A percentile compares a stretch with the other conserved stretches of the same genome.
Evolutionary conservation across 2,113 vertebrate species (phyloP).

Genomic region (Rafetus swinhoei): DNA sequence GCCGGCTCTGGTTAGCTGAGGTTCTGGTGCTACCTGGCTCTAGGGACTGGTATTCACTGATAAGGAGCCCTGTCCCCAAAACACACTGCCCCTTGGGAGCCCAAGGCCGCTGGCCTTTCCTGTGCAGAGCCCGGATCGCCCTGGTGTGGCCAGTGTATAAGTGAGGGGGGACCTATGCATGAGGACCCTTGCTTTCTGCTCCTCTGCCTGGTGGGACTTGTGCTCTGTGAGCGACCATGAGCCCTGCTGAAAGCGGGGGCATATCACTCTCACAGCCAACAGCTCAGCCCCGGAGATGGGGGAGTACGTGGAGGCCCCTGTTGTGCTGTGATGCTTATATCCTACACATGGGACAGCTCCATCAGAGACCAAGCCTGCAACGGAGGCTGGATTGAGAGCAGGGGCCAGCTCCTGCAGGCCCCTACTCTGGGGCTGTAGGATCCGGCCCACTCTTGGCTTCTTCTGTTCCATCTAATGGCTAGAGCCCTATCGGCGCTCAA

Average conservation of each 20-base stretch:
- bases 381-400: not conserved
- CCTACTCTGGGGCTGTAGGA: not conserved
- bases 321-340: rapidly evolving
- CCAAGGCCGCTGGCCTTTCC: not conserved
- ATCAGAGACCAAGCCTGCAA: rapidly evolving
- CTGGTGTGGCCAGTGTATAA: not conserved
- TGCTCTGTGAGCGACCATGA: not conserved
- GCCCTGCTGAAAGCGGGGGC: not conserved
- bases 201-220: not conserved
- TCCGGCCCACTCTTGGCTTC: not conserved
- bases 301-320: not conserved
- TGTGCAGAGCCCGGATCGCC: not conserved
- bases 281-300: not conserved
- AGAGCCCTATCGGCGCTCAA: rapidly evolving
- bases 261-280: not conserved
- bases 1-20: not conserved
- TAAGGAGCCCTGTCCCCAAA: no score
- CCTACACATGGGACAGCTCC: rapidly evolving
- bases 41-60: not conserved
- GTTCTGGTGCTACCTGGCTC: not conserved
- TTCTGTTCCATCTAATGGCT: not conserved
- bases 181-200: not conserved
- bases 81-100: rapidly evolving
- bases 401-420: not conserved
- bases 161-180: not conserved